Base-by-base conservation (phyloP, 2,888 invertebrate species). In the Crioceris asparagi region DNA sequence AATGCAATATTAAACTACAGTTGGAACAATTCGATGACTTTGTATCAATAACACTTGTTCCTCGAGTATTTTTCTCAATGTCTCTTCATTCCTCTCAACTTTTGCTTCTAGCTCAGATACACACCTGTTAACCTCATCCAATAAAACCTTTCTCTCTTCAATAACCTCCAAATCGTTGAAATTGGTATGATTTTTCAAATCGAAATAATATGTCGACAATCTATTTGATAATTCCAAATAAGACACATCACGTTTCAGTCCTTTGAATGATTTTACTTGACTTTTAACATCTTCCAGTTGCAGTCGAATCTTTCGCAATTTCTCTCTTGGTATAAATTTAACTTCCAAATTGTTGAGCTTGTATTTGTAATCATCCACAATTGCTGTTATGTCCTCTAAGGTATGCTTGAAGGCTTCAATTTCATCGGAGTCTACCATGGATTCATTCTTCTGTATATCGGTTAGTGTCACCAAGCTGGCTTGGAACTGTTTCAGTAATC, bases 221-320 rank as follows among this genome's bases (percentile, higher is more conserved):
- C 33, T 35, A 17, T 39, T 45, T 17, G 38, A 40, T 1, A 50
- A 16, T 6, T 35, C 27, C 15, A 39, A 27, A 32, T 49, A 50
- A n/a, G 42, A 39, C 4, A 31, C 25, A 39, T 50, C 50, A 12
- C 46, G 40, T 26, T 40, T 50, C 6, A 50, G 27, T 1, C 48
- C 47, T 29, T 31, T 47, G 23, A 46, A 50, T 10, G n/a, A n/a
- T 14, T 32, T 16, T 4, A 50, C 36, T 6, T 35, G 18, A 3
- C 38, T 30, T 33, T 43, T 41, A 3, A 46, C 26, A 6, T 39
- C 32, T 16, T 43, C 36, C 8, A 46, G 30, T 7, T 45, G 34
- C 10, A 12, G 27, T n/a, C 35, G 35, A 26, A 49, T 36, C 11
- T 38, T 37, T 4, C 18, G 38, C 7, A 49, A 17, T n/a, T 31